phyloP scores from a whole-genome alignment of 2,113 vertebrate genomes.

The Pardalotus punctatus region DNA sequence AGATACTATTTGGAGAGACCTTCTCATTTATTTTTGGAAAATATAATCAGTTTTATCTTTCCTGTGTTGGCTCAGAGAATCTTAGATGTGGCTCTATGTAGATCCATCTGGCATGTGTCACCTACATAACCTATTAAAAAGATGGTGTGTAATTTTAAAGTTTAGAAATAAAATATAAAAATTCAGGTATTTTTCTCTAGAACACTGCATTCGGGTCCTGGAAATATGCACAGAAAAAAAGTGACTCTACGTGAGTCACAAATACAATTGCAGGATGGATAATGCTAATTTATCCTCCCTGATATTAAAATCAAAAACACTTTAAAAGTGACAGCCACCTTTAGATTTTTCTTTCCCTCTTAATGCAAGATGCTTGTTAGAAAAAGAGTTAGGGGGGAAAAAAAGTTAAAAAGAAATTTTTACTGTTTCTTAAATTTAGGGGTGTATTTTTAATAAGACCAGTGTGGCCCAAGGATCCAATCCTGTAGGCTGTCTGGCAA shows the following conservation, averaged over 20 bases:
- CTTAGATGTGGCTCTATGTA: background rate
- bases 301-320: fast-evolving
- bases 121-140: background rate
- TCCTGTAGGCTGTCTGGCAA: fast-evolving
- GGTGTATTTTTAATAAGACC: background rate
- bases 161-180: background rate
- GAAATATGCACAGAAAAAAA: fast-evolving
- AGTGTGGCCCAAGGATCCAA: background rate
- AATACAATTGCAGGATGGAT: background rate
- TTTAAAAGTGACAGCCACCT: background rate
- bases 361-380: fast-evolving
- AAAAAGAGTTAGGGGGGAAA: background rate
- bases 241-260: fast-evolving
- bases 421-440: background rate
- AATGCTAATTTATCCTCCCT: fast-evolving
- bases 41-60: background rate
- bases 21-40: background rate
- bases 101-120: background rate
- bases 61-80: background rate
- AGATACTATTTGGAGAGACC: background rate
- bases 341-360: background rate
- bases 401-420: background rate
- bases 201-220: background rate
- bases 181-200: fast-evolving
- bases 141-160: fast-evolving